These are phyloP conservation scores for Percopsis omiscomaycus DNA, from an alignment of 2,797 vertebrate genomes.

Conservation along the genomic window DNA sequence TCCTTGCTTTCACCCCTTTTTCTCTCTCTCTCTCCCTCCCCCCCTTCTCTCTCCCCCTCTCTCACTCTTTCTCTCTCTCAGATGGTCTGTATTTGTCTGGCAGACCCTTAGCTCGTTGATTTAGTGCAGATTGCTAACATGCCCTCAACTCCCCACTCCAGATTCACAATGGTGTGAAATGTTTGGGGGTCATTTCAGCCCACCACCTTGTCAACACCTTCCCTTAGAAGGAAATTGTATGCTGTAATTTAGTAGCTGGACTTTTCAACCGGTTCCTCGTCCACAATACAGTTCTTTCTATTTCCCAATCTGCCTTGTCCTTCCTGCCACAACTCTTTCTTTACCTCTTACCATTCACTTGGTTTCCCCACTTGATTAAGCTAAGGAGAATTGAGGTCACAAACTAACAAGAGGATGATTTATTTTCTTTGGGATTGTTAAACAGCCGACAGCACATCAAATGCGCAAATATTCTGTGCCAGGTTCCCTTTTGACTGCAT, in stretches of 20 bases:
- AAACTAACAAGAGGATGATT: constrained; percentile 23
- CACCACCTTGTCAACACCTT: constrained; percentile 46
- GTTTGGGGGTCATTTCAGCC: constrained; percentile 26
- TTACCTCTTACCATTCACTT: not conserved
- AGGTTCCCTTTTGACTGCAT: constrained; percentile 23
- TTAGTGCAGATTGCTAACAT: constrained; percentile 56
- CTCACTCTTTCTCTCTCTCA: too few relatives aligned
- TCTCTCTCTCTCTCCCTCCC: constrained; percentile 1
- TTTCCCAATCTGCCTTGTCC: constrained; percentile 7
- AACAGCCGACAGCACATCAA: constrained; percentile 22
- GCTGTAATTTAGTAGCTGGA: constrained; percentile 37
- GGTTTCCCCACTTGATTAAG: constrained; percentile 28
- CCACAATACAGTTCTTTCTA: constrained; percentile 11
- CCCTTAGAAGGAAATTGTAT: constrained; percentile 28
- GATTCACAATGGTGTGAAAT: constrained; percentile 51
- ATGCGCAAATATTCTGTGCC: constrained; percentile 3
- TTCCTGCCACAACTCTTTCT: not conserved
- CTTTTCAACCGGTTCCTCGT: constrained; percentile 11
- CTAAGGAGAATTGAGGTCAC: constrained; percentile 28
- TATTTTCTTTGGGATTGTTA: constrained; percentile 29
- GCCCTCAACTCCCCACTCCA: constrained; percentile 49
- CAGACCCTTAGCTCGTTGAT: constrained; percentile 58
- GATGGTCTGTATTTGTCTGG: constrained; percentile 17
- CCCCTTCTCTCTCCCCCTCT: not conserved
- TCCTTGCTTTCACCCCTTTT: constrained; percentile 34